Percentiles rank a stretch among this genome's conserved stretches.
phyloP scores from a whole-genome alignment of 2,113 vertebrate species.

The Synodontis membranacea region DNA sequence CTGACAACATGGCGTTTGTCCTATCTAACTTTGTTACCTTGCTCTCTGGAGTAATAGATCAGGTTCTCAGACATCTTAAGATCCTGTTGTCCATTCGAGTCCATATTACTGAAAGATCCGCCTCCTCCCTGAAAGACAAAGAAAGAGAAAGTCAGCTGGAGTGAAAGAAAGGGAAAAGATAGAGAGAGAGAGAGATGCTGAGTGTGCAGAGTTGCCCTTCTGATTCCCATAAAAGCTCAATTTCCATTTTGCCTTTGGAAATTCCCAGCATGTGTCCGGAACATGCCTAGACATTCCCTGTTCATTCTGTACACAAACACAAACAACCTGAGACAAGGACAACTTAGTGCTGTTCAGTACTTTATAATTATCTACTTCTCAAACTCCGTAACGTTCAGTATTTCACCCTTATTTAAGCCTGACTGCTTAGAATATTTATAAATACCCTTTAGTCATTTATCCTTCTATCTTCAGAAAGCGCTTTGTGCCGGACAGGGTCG shows the following conservation, averaged over 20 bases:
- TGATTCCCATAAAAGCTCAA: constrained; percentile 27
- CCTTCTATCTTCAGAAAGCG: not conserved
- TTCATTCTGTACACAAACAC: constrained; percentile 22
- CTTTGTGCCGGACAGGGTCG: not conserved
- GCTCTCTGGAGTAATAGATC: constrained; percentile 88
- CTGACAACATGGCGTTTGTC: constrained; percentile 1
- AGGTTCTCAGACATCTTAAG: constrained; percentile 94
- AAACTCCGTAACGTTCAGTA: not conserved
- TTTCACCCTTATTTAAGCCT: not conserved
- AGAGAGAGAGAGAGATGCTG: constrained; percentile 9
- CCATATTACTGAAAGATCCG: constrained; percentile 47
- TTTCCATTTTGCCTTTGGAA: constrained; percentile 36
- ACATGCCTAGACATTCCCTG: constrained; percentile 26
- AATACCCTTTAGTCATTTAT: not conserved
- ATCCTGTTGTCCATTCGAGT: constrained; percentile 65
- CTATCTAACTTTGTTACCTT: constrained; percentile 82
- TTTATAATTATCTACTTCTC: not conserved
- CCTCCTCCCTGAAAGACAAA: constrained; percentile 64
- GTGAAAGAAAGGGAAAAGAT: constrained; percentile 36
- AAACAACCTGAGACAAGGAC: constrained; percentile 8
- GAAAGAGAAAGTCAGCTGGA: constrained; percentile 21
- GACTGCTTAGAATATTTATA: not conserved
- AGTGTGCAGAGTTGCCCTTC: constrained; percentile 14
- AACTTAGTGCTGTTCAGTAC: not conserved
- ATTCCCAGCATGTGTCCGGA: constrained; percentile 38